A percentile compares a stretch with the other conserved stretches of the same genome.
phyloP scores from a whole-genome alignment of 1,140 invertebrate species.

The Ylistrum balloti region DNA sequence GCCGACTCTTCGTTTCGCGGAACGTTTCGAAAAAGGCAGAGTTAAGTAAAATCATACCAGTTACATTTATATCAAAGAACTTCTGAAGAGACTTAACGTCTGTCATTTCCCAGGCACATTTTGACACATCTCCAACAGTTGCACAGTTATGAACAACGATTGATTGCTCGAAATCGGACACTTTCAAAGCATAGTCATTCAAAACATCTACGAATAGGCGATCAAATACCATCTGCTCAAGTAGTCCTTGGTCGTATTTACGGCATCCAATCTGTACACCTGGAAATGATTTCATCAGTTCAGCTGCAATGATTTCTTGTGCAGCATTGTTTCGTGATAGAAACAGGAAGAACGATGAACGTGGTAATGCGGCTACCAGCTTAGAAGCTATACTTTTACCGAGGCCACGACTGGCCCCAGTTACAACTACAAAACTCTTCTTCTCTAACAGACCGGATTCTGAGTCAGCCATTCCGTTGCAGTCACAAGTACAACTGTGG shows the following conservation, averaged over 20 bases:
- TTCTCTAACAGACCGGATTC: slow-evolving; percentile 49
- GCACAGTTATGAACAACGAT: slow-evolving; percentile 96
- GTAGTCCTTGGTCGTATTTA: slow-evolving; percentile 79
- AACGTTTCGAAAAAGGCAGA: slow-evolving; percentile 88
- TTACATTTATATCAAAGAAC: slow-evolving; percentile 92
- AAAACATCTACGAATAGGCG: slow-evolving; percentile 84
- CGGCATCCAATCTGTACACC: slow-evolving; percentile 65
- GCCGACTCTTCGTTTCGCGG: slow-evolving; percentile 72
- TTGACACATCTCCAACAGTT: slow-evolving; percentile 89
- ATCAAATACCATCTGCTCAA: slow-evolving; percentile 77
- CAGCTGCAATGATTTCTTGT: slow-evolving; percentile 85
- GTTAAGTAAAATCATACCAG: slow-evolving; percentile 90
- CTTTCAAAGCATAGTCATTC: slow-evolving; percentile 71
- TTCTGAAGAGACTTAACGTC: slow-evolving; percentile 76
- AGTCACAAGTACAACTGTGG: too few species aligned
- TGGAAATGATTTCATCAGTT: slow-evolving; percentile 75
- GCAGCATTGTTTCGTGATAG: slow-evolving; percentile 87
- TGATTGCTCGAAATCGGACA: slow-evolving; percentile 86
- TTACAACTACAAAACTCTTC: slow-evolving; percentile 83
- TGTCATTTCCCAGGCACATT: slow-evolving; percentile 85
- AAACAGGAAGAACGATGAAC: slow-evolving; percentile 88
- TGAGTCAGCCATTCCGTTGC: neutral
- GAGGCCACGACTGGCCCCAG: slow-evolving; percentile 94
- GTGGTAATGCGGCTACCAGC: slow-evolving; percentile 86
- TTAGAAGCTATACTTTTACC: slow-evolving; percentile 90